A percentile compares a stretch with the other conserved stretches of the same genome.
These are phyloP conservation scores for Helobdella robusta DNA, from an alignment of 2,888 invertebrate genomes.

Conservation along the genomic window DNA sequence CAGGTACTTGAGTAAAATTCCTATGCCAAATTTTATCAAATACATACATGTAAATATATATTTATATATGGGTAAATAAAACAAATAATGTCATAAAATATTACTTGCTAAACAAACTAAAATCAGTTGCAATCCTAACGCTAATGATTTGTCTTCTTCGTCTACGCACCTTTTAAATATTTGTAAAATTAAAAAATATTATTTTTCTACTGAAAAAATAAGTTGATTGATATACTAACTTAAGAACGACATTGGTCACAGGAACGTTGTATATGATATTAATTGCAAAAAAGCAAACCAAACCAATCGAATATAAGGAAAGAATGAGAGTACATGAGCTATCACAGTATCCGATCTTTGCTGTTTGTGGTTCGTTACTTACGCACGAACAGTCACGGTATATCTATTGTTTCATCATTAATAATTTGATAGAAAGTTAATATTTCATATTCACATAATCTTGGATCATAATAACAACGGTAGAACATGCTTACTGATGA, in stretches of 20 bases:
- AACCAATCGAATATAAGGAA: neutral
- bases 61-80: neutral
- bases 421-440: no score
- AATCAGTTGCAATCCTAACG: constrained; percentile 12
- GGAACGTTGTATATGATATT: constrained; percentile 25
- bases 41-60: no score
- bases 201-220: neutral
- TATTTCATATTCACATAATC: no score
- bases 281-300: constrained; percentile 1
- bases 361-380: neutral
- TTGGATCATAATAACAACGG: no score
- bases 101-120: constrained; percentile 11
- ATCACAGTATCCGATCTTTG: constrained; percentile 11
- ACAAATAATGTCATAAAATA: no score
- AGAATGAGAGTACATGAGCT: neutral
- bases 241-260: constrained; percentile 19
- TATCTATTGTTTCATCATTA: no score
- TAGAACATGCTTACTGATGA: no score
- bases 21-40: no score
- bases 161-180: constrained; percentile 6
- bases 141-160: constrained; percentile 23
- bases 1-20: no score
- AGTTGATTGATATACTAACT: neutral
- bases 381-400: constrained; percentile 15
- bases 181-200: neutral